phyloP scores from a whole-genome alignment of 2,113 vertebrate genomes.

The Malurus melanocephalus region DNA sequence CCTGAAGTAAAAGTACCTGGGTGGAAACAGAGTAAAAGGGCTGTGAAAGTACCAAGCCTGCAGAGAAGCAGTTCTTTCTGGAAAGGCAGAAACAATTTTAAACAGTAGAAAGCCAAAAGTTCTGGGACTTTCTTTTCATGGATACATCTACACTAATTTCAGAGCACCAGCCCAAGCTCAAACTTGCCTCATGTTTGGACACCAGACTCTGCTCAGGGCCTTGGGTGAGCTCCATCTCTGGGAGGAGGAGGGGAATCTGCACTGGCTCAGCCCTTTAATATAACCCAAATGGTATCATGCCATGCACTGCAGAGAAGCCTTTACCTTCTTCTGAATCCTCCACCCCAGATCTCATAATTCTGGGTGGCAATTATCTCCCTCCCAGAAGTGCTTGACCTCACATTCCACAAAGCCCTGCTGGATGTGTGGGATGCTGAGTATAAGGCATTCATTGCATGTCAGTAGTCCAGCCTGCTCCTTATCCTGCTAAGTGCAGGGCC shows the following conservation, averaged over 20 bases:
- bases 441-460: fast-evolving
- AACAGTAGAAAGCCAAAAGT: background rate
- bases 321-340: background rate
- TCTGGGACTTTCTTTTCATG: background rate
- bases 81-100: background rate
- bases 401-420: background rate
- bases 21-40: background rate
- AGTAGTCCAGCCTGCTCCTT: background rate
- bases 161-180: conserved; percentile 6
- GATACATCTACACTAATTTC: background rate
- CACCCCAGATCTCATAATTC: background rate
- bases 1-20: background rate
- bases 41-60: background rate
- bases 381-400: background rate
- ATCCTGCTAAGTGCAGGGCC: background rate
- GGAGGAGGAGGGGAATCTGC: background rate
- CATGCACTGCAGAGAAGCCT: background rate
- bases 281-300: background rate
- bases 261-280: background rate
- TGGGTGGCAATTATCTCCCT: background rate
- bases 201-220: conserved; percentile 14
- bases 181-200: conserved; percentile 45
- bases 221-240: conserved; percentile 18
- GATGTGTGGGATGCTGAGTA: background rate
- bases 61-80: background rate